phyloP scores from a whole-genome alignment of 2,113 vertebrate genomes.

The Neolamprologus sp. region DNA sequence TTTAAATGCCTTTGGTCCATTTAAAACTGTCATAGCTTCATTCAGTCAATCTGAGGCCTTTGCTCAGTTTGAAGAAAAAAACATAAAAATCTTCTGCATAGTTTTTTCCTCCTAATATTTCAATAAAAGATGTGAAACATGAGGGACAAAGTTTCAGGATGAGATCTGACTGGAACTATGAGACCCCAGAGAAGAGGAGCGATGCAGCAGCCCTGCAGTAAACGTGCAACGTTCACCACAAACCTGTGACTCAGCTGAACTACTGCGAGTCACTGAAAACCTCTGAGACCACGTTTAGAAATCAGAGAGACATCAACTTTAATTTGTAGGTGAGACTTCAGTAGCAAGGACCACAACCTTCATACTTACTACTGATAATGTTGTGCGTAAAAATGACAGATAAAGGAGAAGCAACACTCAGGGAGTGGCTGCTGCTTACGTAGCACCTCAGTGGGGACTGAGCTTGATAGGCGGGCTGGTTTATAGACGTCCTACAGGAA shows the following conservation, averaged over 20 bases:
- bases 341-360: neutral
- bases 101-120: neutral
- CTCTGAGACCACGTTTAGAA: neutral
- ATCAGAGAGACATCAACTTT: neutral
- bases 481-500: neutral
- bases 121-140: neutral
- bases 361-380: neutral
- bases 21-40: neutral
- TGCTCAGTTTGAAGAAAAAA: neutral
- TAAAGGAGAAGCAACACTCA: neutral
- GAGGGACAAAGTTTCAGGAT: neutral
- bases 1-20: neutral
- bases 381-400: neutral
- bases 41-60: neutral
- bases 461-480: neutral
- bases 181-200: neutral
- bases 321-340: neutral
- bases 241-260: neutral
- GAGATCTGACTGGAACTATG: neutral
- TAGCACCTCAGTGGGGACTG: fast-evolving
- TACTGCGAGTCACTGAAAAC: neutral
- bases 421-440: fast-evolving
- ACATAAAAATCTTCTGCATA: neutral
- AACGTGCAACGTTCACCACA: neutral
- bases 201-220: neutral